Base-by-base conservation (phyloP, 2,888 invertebrate genomes). In the Cheilosia pagana region DNA sequence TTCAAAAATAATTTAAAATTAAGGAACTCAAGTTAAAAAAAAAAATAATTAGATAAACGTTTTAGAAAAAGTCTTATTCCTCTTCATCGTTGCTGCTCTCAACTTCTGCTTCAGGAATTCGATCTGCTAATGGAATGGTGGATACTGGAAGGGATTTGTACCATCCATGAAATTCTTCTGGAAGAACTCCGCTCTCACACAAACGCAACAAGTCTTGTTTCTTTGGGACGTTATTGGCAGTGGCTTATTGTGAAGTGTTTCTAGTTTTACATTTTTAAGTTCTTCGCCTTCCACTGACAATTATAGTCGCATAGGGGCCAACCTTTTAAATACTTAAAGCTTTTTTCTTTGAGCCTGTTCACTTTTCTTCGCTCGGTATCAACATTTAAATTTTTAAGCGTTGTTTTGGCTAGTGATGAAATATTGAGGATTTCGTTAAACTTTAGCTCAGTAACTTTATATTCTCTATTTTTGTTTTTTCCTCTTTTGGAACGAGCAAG, bases 371-470 rank as follows among this genome's bases (percentile, higher is more conserved):
- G 28, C n/a, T 63, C 45, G 10, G 28, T 63, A 55, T 63, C 35
- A 25, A 63, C 19, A 35, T 55, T 50, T 28, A 53, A 10, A 28
- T 75, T 75, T 57, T 48, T 48, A 10, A 75, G 23, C 21, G 48
- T 72, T 41, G 19, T 23, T 63, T 14, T 53, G 10, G 48, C 62
- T 39, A 72, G 41, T 23, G n/a, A n/a, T 31, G 52, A 45, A 28
- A 72, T 53, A 39, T 75, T 16, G 55, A 74, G 31, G 19, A 65
- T 48, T 31, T 65, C 57, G 14, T 21, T 35, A 25, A 25, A 50
- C n/a, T n/a, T n/a, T n/a, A n/a, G n/a, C n/a, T 74, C 57, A 48
- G 62, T 53, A 19, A 57, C 55, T 28, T 67, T 21, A 67, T 67
- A 67, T 39, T 35, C 41, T 12, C 21, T 12, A n/a, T 53, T 28